Conservation (phyloP, 2,113 vertebrate species). For the Arvicanthis niloticus region DNA sequence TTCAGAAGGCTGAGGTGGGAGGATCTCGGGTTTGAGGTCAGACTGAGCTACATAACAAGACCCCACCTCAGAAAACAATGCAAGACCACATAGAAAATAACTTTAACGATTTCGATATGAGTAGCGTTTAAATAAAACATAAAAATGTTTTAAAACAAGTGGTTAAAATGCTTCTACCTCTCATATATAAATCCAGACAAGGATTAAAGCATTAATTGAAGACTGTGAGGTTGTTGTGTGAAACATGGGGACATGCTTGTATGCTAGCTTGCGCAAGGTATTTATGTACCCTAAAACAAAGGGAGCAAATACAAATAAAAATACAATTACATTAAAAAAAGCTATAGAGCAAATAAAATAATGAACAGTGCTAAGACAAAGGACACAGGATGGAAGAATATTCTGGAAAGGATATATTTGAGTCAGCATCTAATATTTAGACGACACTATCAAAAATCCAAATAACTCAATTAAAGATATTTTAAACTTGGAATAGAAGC, state of each 20-base stretch:
- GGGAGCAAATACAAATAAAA: not conserved
- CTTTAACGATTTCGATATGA: not conserved
- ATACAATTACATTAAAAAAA: not conserved
- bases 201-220: not conserved
- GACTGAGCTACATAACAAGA: not conserved
- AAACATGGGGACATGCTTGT: not conserved
- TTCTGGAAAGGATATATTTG: not conserved
- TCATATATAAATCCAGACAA: not conserved
- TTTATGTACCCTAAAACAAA: not conserved
- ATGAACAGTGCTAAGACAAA: not conserved
- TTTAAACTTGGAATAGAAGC: not conserved
- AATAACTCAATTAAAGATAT: not conserved
- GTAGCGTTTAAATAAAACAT: slow-evolving; percentile 32
- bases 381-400: not conserved
- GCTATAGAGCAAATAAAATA: not conserved
- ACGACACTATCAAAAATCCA: not conserved
- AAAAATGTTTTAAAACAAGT: not conserved
- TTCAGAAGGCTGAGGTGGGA: not conserved
- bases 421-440: not conserved
- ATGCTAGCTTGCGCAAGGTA: too few relatives aligned
- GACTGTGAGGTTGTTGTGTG: not conserved
- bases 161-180: not conserved
- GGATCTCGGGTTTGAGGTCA: not conserved
- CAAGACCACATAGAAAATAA: not conserved
- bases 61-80: not conserved